A percentile compares a stretch with the other conserved stretches of the same genome.
Evolutionary conservation across 2,888 invertebrate species (phyloP).

Genomic region (Drosophila robusta): DNA sequence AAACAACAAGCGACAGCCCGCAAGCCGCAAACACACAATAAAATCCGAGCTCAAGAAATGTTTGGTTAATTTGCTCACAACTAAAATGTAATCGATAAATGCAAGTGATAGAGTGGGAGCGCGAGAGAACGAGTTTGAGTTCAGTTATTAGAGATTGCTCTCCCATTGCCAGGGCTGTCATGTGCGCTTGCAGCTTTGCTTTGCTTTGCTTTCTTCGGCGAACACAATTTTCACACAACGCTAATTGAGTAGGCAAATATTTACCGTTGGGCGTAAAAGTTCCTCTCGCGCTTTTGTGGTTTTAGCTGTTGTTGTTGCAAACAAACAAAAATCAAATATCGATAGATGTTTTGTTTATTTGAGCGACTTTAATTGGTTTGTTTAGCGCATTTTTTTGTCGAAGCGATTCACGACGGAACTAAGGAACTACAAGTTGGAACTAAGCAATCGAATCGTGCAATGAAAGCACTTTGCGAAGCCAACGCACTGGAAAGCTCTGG

Average conservation of each 20-base stretch:
- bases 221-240: constrained; percentile 61
- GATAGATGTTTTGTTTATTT: constrained; percentile 45
- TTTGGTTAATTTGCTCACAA: constrained; percentile 40
- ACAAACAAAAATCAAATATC: constrained; percentile 50
- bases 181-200: constrained; percentile 8
- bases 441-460: no score
- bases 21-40: constrained; percentile 19
- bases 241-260: constrained; percentile 77
- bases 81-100: constrained; percentile 28
- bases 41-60: constrained; percentile 24
- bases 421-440: no score
- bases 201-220: constrained; percentile 53
- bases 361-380: constrained; percentile 8
- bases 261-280: constrained; percentile 54
- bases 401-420: constrained; percentile 11
- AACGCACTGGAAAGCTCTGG: no score
- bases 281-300: constrained; percentile 41
- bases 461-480: no score
- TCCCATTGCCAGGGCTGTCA: constrained; percentile 37
- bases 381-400: constrained; percentile 44
- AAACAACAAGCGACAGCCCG: constrained; percentile 1
- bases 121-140: neutral
- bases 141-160: constrained; percentile 12
- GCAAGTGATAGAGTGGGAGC: neutral
- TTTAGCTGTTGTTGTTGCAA: constrained; percentile 12